Percentiles rank a stretch among this genome's conserved stretches.
Evolutionary conservation across 2,888 invertebrate genomes (phyloP).

Genomic region (Epirrita christyi): DNA sequence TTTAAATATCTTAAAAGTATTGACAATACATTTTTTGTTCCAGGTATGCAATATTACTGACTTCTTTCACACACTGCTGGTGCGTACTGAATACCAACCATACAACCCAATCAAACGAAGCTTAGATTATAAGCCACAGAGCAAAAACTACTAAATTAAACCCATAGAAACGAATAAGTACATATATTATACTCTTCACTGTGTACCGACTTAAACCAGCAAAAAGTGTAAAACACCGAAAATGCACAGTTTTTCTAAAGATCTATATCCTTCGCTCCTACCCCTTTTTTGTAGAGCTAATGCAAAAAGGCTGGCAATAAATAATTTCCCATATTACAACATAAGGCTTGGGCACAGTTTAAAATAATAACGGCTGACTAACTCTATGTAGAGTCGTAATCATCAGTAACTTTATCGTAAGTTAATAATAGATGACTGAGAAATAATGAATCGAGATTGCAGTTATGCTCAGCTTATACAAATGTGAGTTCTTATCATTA

Average conservation of each 20-base stretch:
- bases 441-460: too few species aligned
- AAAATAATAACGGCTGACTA: not conserved
- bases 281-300: conserved; percentile 33
- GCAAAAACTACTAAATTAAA: not conserved
- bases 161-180: not conserved
- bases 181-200: not conserved
- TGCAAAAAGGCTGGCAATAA: conserved; percentile 37
- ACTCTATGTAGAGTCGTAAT: too few species aligned
- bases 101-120: not conserved
- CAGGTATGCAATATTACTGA: not conserved
- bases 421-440: too few species aligned
- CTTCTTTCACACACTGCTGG: not conserved
- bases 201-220: conserved; percentile 5
- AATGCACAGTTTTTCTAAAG: conserved; percentile 11
- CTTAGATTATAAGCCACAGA: not conserved
- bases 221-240: not conserved
- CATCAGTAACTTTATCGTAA: too few species aligned
- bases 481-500: too few species aligned
- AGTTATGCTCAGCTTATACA: too few species aligned
- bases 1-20: too few species aligned
- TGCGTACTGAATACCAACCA: not conserved
- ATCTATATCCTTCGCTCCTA: conserved; percentile 17
- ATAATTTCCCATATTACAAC: conserved; percentile 34
- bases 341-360: conserved; percentile 17
- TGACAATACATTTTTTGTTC: not conserved